Percentiles rank a stretch among this genome's conserved stretches.
Conservation (phyloP, 2,888 invertebrate genomes). For the Seira ritae region DNA sequence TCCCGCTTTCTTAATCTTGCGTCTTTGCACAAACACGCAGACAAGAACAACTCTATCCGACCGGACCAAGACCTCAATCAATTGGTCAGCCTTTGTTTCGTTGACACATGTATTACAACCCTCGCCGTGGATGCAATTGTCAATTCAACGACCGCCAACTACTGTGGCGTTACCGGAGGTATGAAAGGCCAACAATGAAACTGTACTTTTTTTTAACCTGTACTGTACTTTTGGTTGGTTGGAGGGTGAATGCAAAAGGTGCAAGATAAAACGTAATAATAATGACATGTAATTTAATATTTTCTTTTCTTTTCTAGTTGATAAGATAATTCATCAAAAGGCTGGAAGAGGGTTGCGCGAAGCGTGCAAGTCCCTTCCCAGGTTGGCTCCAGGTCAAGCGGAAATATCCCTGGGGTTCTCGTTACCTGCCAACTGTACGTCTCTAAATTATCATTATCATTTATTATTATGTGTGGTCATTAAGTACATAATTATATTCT, state of each 20-base stretch:
- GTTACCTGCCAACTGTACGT: conserved; percentile 64
- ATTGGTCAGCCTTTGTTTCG: conserved; percentile 65
- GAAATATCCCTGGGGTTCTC: conserved; percentile 61
- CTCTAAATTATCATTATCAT: background rate
- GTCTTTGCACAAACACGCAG: conserved; percentile 31
- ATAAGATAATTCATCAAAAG: conserved; percentile 49
- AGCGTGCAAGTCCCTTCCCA: conserved; percentile 43
- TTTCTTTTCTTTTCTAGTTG: too few relatives aligned
- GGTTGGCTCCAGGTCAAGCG: conserved; percentile 53
- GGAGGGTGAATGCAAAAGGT: too few relatives aligned
- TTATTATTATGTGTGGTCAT: background rate
- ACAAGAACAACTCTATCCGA: conserved; percentile 56
- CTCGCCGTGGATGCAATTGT: conserved; percentile 66
- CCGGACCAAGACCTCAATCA: conserved; percentile 61
- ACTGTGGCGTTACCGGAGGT: conserved; percentile 61
- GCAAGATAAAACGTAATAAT: too few relatives aligned
- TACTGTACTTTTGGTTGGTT: too few relatives aligned
- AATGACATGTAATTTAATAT: too few relatives aligned
- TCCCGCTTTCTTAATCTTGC: background rate
- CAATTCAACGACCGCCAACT: conserved; percentile 60
- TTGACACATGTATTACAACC: conserved; percentile 63
- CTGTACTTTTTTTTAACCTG: too few relatives aligned
- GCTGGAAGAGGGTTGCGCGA: conserved; percentile 58
- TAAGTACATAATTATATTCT: background rate
- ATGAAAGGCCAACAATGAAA: too few relatives aligned